Evolutionary conservation across 2,888 invertebrate species (phyloP).

Genomic region (Gnatocerus cornutus): DNA sequence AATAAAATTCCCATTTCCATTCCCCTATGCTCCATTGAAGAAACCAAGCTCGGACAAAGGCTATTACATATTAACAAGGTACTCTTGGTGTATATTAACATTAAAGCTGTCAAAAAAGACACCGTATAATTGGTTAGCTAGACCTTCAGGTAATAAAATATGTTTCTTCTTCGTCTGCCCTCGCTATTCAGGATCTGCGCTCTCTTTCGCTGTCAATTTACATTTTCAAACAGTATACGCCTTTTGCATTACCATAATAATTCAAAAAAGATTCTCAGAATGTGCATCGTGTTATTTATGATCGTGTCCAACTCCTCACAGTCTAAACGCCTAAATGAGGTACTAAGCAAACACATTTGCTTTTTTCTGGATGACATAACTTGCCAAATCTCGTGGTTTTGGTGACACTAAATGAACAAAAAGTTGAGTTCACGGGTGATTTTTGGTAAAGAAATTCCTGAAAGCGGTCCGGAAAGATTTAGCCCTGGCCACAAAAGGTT

Average conservation of each 20-base stretch:
- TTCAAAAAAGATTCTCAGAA: slow-evolving; percentile 69
- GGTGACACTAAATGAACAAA: no score
- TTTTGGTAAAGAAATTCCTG: slow-evolving; percentile 18
- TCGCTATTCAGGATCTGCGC: slow-evolving; percentile 51
- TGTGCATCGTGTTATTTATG: slow-evolving; percentile 57
- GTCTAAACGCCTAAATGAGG: slow-evolving; percentile 59
- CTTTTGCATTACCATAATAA: slow-evolving; percentile 71
- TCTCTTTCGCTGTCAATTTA: slow-evolving; percentile 71
- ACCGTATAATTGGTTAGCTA: slow-evolving; percentile 72
- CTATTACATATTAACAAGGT: slow-evolving; percentile 72
- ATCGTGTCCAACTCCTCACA: slow-evolving; percentile 56
- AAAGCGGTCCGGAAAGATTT: slow-evolving; percentile 1
- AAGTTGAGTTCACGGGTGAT: neutral
- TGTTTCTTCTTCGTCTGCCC: slow-evolving; percentile 62
- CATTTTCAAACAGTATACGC: slow-evolving; percentile 71
- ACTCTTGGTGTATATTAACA: slow-evolving; percentile 71
- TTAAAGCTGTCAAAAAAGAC: slow-evolving; percentile 72
- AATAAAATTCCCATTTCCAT: slow-evolving; percentile 43
- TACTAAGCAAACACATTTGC: slow-evolving; percentile 66
- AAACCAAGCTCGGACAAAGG: slow-evolving; percentile 65
- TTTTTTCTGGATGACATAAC: slow-evolving; percentile 51
- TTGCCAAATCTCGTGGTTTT: slow-evolving; percentile 4
- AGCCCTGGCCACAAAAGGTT: slow-evolving; percentile 38
- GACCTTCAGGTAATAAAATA: slow-evolving; percentile 70
- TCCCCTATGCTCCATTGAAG: slow-evolving; percentile 60